Evolutionary conservation across 2,888 invertebrate species (phyloP).

Genomic region (Leptogaster cylindrica): DNA sequence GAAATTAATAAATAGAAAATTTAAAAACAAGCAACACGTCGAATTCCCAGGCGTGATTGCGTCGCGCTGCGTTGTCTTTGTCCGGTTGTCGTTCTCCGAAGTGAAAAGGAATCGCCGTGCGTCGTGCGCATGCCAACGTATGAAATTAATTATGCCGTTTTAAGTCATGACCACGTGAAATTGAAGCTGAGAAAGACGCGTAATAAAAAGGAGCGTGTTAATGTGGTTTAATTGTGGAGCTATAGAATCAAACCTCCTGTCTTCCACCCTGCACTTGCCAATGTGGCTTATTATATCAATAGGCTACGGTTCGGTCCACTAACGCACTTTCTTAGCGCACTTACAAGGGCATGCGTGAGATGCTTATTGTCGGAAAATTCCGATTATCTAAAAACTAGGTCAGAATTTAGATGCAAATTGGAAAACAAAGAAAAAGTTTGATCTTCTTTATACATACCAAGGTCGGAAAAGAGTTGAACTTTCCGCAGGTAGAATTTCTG

Average conservation of each 20-base stretch:
- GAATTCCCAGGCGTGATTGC: too few relatives aligned
- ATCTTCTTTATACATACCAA: neutral
- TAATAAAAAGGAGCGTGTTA: conserved; percentile 37
- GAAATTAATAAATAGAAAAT: conserved; percentile 18
- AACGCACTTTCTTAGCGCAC: neutral
- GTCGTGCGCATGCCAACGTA: neutral
- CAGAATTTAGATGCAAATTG: conserved; percentile 23
- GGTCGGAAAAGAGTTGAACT: too few relatives aligned
- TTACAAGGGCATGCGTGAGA: conserved; percentile 16
- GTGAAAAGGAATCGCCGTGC: conserved; percentile 2
- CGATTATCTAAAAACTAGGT: conserved; percentile 38
- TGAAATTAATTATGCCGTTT: conserved; percentile 36
- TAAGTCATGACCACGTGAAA: conserved; percentile 40
- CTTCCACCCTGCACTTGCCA: too few relatives aligned
- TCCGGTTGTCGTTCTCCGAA: neutral
- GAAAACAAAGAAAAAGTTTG: neutral
- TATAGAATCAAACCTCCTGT: too few relatives aligned
- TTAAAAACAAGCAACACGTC: neutral
- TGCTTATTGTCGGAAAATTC: conserved; percentile 24
- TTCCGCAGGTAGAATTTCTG: too few relatives aligned
- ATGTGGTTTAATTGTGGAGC: neutral
- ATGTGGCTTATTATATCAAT: too few relatives aligned
- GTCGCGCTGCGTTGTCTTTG: too few relatives aligned
- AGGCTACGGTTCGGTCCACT: too few relatives aligned
- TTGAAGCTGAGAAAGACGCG: conserved; percentile 30